Percentiles rank a stretch among this genome's conserved stretches.
These are phyloP conservation scores for Ips nitidus DNA, from an alignment of 1,140 invertebrate genomes.

Conservation along the genomic window DNA sequence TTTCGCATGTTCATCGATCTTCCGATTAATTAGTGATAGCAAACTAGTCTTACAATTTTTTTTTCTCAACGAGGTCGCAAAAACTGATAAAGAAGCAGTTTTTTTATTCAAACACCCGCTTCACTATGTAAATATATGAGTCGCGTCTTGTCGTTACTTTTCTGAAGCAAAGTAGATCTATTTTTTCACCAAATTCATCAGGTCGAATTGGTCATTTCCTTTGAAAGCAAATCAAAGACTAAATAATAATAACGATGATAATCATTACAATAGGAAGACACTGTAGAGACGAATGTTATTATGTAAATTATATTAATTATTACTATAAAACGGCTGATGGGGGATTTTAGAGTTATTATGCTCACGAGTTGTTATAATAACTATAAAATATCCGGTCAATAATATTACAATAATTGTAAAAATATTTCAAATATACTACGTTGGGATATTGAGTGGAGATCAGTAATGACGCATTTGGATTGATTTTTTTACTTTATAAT, in stretches of 20 bases:
- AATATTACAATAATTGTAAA: too few species aligned
- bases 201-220: background rate
- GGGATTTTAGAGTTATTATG: too few species aligned
- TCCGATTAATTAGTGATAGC: background rate
- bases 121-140: background rate
- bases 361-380: too few species aligned
- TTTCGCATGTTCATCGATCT: background rate
- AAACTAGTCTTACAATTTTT: background rate
- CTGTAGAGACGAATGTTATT: slow-evolving; percentile 22
- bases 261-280: slow-evolving; percentile 35
- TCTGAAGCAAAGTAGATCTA: background rate
- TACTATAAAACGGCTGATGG: background rate
- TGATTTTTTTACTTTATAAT: too few species aligned
- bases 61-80: background rate
- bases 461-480: too few species aligned
- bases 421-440: too few species aligned
- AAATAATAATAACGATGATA: slow-evolving; percentile 35
- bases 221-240: slow-evolving; percentile 35
- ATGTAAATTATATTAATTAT: slow-evolving; percentile 33
- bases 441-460: too few species aligned
- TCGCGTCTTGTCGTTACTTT: background rate
- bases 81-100: background rate
- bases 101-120: too few species aligned
- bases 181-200: background rate
- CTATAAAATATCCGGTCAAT: too few species aligned